Base-by-base conservation (phyloP, 2,113 vertebrate species). In the Nerophis ophidion region DNA sequence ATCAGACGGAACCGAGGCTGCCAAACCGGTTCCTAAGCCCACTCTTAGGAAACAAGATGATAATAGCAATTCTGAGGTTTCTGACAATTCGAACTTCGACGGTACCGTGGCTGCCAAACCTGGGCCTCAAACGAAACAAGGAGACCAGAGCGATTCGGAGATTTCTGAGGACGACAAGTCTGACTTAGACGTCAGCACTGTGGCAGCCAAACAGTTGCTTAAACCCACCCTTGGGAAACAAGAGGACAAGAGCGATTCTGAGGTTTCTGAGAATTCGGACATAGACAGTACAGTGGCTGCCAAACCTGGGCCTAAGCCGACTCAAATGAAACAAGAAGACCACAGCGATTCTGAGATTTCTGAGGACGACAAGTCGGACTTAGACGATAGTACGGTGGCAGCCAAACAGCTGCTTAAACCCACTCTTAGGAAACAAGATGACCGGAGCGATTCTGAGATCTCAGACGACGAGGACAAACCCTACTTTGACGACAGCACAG, bases 401-500 rank as follows among this genome's bases (percentile, higher is more conserved):
- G 10, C 16, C 0, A 5, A 2, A 16, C 11, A 33, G 0, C 38
- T 36, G 7, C 6, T 68, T n/a, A 46, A 69, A 10, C 26, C 19
- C 16, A 40, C 40, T 5, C 17, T 53, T 6, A 60, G 33, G 48
- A 50, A n/a, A 16, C 61, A 58, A 2, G 93, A 95, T 63, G 93
- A 95, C 66, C 33, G 38, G 35, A 55, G 52, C 8, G 52, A 50
- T 49, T 58, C 76, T 15, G 83, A 91, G 60, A 78, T 77, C 34
- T 78, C 72, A 0, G 51, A 72, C 55, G 74, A 65, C 49, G 84
- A 89, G 42, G 87, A 89, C 47, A 84, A 91, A 52, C 90, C 93
- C 4, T 93, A 93, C 70, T 96, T 93, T 70, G 94, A 95, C 69
- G 94, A 96, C 79, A 99, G 97, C 78, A 99, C 97, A 5, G 96